Percentiles rank a stretch among this genome's conserved stretches.
Evolutionary conservation across 2,888 invertebrate species (phyloP).

Genomic region (Leucozona laternaria): DNA sequence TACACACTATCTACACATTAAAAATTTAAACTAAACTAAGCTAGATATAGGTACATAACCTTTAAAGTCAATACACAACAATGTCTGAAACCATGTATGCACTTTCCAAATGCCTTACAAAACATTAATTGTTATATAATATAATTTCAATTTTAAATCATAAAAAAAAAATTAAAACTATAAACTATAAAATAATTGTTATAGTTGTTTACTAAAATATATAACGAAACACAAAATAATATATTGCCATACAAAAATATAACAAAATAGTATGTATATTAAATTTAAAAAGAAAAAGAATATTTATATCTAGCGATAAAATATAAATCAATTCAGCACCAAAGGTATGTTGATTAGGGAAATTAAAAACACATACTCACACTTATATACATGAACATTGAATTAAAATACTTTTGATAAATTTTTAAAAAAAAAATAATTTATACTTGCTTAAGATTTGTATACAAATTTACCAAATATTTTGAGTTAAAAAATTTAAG

Average conservation of each 20-base stretch:
- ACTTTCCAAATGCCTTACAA: constrained; percentile 82
- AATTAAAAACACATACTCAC: constrained; percentile 15
- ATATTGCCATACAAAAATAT: constrained; percentile 5
- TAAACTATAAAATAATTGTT: background rate
- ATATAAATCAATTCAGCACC: constrained; percentile 52
- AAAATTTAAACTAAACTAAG: constrained; percentile 8
- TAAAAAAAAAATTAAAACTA: background rate
- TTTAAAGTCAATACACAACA: constrained; percentile 75
- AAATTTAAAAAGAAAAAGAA: background rate
- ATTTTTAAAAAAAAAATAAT: constrained; percentile 36
- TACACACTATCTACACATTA: constrained; percentile 41
- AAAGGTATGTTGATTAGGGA: constrained; percentile 45
- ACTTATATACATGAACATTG: constrained; percentile 45
- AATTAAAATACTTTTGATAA: constrained; percentile 63
- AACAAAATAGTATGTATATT: background rate
- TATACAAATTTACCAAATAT: background rate
- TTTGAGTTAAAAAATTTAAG: background rate
- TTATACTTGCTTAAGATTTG: constrained; percentile 21
- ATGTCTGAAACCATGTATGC: constrained; percentile 87
- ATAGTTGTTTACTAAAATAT: background rate
- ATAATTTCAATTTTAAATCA: constrained; percentile 45
- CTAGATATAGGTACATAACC: constrained; percentile 48
- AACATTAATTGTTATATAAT: constrained; percentile 46
- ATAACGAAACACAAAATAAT: background rate
- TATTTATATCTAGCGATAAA: constrained; percentile 18